Conservation (phyloP, 1,140 invertebrate genomes). For the Carposina sasakii region DNA sequence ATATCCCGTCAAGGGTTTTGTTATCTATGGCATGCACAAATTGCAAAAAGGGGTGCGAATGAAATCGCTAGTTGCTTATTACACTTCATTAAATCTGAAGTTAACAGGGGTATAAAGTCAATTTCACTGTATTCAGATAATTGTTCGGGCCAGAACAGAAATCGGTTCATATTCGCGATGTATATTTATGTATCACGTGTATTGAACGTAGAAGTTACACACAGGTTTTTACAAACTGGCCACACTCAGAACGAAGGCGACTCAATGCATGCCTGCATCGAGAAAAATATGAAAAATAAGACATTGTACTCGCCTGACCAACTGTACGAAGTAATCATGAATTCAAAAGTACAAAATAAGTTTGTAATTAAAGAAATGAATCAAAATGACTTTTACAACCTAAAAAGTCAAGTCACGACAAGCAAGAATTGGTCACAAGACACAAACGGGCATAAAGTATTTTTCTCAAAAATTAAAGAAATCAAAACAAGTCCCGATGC, state of each 20-base stretch:
- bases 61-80: conserved; percentile 26
- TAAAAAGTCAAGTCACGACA: conserved; percentile 9
- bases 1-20: conserved; percentile 18
- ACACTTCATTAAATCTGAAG: conserved; percentile 15
- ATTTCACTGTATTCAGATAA: conserved; percentile 39
- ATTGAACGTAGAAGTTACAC: conserved; percentile 31
- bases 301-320: conserved; percentile 22
- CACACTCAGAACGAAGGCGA: conserved; percentile 39
- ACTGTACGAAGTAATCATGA: conserved; percentile 16
- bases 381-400: conserved; percentile 12
- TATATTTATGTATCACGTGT: conserved; percentile 26
- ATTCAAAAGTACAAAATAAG: conserved; percentile 15
- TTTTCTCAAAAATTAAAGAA: neutral
- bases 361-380: conserved; percentile 15
- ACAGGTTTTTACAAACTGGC: conserved; percentile 37
- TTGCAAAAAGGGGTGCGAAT: conserved; percentile 21
- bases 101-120: conserved; percentile 9
- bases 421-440: conserved; percentile 8
- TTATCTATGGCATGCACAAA: conserved; percentile 22
- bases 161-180: conserved; percentile 38
- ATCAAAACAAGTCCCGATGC: neutral
- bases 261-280: conserved; percentile 38
- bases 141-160: conserved; percentile 45
- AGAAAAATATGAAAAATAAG: conserved; percentile 29
- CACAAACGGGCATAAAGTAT: conserved; percentile 7